Base-by-base conservation (phyloP, 2,888 invertebrate species). In the Leptopilina syphax region DNA sequence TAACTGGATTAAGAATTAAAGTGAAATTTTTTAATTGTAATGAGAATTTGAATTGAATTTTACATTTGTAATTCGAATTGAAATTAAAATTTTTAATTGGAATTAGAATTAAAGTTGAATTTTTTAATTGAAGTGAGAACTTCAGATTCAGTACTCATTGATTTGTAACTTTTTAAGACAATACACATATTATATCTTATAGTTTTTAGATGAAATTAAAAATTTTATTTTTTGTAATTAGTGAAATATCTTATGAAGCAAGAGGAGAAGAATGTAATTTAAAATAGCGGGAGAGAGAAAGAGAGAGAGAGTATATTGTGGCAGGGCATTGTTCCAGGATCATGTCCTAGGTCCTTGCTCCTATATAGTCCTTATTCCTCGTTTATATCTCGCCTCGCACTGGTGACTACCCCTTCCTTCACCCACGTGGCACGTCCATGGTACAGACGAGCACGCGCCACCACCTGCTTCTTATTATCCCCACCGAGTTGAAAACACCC, bases 381-480 rank as follows among this genome's bases (percentile, higher is more conserved):
- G 70, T 70, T 70, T n/a, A 73, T 57, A 57, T 54, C 70, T 70
- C 27, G 54, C 54, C 57, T 70, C 13, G 34, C 70, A 70, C 54
- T 70, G 47, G 24, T 68, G 24, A 50, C 77, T 81, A 54, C 12
- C 84, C 82, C 81, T 80, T 79, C 80, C 41, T 78, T 78, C 76
- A 60, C 79, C 80, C 83, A 81, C 84, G 77, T 82, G 82, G 80
- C 82, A 81, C 79, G 83, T 79, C 76, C 81, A 82, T 83, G 83
- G 84, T 82, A 84, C 83, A 83, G 83, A 82, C 77, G 82, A 85
- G 86, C 86, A 87, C 86, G 86, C 86, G 86, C 84, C 85, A 83
- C 85, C 87, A 87, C 86, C 87, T 87, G 87, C 87, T 85, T 83
- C 86, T 85, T 85, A 87, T 87, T 86, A 87, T 86, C 85, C 85